Base-by-base conservation (phyloP, 1,140 invertebrate genomes). In the Brachionus asplanchnoidis region DNA sequence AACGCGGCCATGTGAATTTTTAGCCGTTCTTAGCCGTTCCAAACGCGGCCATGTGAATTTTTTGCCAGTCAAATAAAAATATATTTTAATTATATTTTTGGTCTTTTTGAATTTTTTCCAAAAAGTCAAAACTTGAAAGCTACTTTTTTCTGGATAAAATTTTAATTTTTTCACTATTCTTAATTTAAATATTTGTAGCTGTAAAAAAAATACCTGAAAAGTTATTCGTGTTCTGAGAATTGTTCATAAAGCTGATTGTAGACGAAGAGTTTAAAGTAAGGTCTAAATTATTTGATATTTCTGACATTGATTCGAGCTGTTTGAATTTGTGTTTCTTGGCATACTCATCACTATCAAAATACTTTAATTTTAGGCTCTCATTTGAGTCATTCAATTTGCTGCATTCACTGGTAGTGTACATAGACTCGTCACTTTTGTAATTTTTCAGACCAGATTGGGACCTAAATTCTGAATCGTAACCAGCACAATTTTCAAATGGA, bases 241-340 rank as follows among this genome's bases (percentile, higher is more conserved):
- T 73, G n/a, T 73, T 73, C 68, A 73, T 73, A 46, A 73, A 73
- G 20, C 68, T 73, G 11, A 73, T 73, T 17, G 68, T 73, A 1
- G 68, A 73, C 6, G 68, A 73, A 8, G 68, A 73, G 17, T 73
- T 73, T 40, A 73, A 23, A 17, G 68, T 73, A 8, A 73, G 68
- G 23, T 73, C 68, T 44, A 73, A 73, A 42, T 73, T 73, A 42
- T 73, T 73, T 3, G 68, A 73, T 17, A 73, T 73, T 11, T 42
- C 68, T 42, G 68, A 73, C 68, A 73, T 73, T 42, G 68, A 73
- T 73, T 73, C 32, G 9, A 73, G 40, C 20, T 73, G 32, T 14
- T 73, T 73, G 17, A 73, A 73, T 42, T 60, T 60, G 9, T 73
- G 36, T 11, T 36, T n/a, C 17, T 73, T 73, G 11, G 32, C 17